These are phyloP conservation scores for Pocillopora damicornis DNA, from an alignment of 64 coral and sea anemone genomes.

Conservation along the genomic window DNA sequence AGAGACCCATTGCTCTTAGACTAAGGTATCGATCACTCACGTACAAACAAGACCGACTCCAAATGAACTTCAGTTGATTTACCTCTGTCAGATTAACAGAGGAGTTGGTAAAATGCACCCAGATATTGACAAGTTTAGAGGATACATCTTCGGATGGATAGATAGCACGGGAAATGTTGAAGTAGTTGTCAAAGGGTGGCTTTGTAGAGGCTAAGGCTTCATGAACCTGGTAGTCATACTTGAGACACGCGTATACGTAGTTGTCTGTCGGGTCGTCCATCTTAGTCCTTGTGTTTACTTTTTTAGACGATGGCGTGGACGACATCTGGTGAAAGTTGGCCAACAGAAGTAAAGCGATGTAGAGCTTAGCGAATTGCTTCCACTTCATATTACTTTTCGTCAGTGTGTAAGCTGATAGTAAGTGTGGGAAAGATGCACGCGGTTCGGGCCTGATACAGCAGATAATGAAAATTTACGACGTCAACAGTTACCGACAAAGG, in stretches of 20 bases:
- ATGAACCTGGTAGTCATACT: constrained; percentile 3
- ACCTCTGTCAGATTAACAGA: constrained; percentile 17
- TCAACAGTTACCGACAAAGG: no score
- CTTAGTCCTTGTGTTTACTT: background rate
- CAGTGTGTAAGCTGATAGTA: no score
- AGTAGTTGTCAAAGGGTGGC: constrained; percentile 51
- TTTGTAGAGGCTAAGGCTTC: background rate
- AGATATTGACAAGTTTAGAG: constrained; percentile 45
- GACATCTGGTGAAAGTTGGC: background rate
- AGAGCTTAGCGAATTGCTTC: no score
- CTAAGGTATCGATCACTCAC: constrained; percentile 38
- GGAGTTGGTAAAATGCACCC: constrained; percentile 37
- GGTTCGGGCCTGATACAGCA: no score
- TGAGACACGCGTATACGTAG: background rate
- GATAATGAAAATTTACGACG: no score
- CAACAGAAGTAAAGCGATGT: no score
- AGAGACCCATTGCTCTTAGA: constrained; percentile 53
- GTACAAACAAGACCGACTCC: constrained; percentile 65
- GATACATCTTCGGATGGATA: constrained; percentile 30
- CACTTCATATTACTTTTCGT: no score
- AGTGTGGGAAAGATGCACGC: no score
- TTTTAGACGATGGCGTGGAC: background rate
- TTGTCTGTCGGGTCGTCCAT: background rate
- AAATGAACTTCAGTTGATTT: constrained; percentile 25
- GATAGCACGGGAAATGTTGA: constrained; percentile 45